These are phyloP conservation scores for Ornithorhynchus anatinus DNA, from an alignment of 2,113 vertebrate genomes.

Conservation along the genomic window DNA sequence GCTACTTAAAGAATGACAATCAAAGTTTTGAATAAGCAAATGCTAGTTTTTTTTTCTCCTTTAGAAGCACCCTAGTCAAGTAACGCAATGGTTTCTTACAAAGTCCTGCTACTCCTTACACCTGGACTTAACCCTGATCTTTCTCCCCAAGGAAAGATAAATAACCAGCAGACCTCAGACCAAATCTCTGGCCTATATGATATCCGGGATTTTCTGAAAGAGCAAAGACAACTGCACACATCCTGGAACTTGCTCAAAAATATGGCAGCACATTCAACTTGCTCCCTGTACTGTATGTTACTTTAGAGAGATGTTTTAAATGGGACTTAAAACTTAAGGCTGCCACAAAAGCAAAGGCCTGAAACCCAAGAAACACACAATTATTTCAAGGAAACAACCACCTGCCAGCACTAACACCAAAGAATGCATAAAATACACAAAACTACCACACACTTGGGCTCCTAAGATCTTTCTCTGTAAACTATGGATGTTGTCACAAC, in stretches of 20 bases:
- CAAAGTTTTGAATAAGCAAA: not conserved
- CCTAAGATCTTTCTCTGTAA: not conserved
- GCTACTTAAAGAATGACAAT: conserved; percentile 20
- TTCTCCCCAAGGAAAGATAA: conserved; percentile 68
- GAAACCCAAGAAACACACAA: conserved; percentile 4
- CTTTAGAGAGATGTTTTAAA: too few relatives aligned
- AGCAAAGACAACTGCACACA: not conserved
- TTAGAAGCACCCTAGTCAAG: conserved; percentile 60
- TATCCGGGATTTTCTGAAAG: not conserved
- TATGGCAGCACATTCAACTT: not conserved
- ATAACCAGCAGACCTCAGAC: not conserved
- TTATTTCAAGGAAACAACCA: not conserved
- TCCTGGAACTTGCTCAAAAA: not conserved
- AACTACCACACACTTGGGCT: not conserved
- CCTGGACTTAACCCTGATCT: conserved; percentile 46
- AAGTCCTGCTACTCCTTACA: conserved; percentile 13
- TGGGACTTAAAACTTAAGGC: not conserved
- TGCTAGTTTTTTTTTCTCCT: conserved; percentile 41
- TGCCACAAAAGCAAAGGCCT: not conserved
- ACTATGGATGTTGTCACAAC: too few relatives aligned
- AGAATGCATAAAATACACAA: not conserved
- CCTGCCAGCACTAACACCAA: not conserved
- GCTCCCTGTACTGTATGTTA: not conserved
- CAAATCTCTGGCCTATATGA: not conserved
- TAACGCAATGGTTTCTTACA: conserved; percentile 30